Base-by-base conservation (phyloP, 2,888 invertebrate species). In the Cynaeus angustus region DNA sequence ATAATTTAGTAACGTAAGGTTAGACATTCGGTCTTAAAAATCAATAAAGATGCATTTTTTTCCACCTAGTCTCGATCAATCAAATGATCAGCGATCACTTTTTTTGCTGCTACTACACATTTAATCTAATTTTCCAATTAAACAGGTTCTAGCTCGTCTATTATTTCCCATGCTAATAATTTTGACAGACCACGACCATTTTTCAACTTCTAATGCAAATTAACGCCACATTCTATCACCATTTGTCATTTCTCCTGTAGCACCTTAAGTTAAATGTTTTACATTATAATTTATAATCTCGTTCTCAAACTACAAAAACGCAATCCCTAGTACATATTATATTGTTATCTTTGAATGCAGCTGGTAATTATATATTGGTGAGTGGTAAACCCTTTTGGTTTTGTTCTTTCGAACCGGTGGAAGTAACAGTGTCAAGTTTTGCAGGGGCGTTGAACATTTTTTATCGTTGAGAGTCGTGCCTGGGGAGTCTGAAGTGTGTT, bases 361-460 rank as follows among this genome's bases (percentile, higher is more conserved):
- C n/a, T 56, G 21, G 59, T 66, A 66, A 66, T 66, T 66, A 66
- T 56, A 66, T 21, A 66, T 38, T 45, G 26, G 43, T 45, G 14
- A 55, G 45, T 56, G 66, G 55, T 53, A 14, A 30, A 21, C 12
- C 45, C 46, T 21, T 66, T 53, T 66, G 8, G 59, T 67, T 43
- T 67, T 61, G 59, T 16, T 67, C 12, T 9, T 58, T 2, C 28
- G 50, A 46, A 12, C 33, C 59, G 59, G 43, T 67, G 58, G 37
- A 43, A 33, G 55, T 2, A 30, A 28, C 37, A 75, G 76, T 76
- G 77, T 77, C 75, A 75, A 74, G 75, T 74, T 74, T 74, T 72
- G 75, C 75, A 79, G 77, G 77, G 77, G 78, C 78, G 78, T 77
- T 73, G 72, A 71, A 70, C 73, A 74, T 78, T 77, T 79, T 77